phyloP scores from a whole-genome alignment of 2,888 invertebrate species.

The Labia minor region DNA sequence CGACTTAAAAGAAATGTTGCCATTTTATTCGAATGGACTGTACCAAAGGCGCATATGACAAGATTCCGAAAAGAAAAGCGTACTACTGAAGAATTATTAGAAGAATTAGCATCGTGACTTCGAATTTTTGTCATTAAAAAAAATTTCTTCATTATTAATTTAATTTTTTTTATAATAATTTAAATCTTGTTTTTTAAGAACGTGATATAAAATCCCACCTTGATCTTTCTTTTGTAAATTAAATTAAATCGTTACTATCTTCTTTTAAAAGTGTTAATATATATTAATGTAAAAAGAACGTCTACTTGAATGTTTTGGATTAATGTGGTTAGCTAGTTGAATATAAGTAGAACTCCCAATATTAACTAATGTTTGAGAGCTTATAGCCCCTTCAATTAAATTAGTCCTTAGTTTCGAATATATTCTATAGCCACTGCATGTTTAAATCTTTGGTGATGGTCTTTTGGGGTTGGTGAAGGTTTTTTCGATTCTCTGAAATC shows the following conservation, averaged over 20 bases:
- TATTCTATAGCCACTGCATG: background rate
- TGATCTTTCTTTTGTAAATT: too few species aligned
- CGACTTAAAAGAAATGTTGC: slow-evolving; percentile 63
- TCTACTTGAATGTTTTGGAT: background rate
- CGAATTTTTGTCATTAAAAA: background rate
- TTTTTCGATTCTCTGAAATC: background rate
- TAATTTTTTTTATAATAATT: background rate
- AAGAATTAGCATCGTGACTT: slow-evolving; percentile 52
- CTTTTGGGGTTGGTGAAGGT: background rate
- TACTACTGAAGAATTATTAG: slow-evolving; percentile 66
- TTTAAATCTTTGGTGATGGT: background rate
- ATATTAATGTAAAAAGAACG: too few species aligned
- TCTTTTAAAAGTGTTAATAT: too few species aligned
- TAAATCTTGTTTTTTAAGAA: too few species aligned
- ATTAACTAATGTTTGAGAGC: background rate
- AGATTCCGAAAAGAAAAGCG: slow-evolving; percentile 61
- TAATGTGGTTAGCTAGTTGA: background rate
- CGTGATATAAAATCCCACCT: too few species aligned
- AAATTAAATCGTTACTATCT: too few species aligned
- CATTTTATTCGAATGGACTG: slow-evolving; percentile 67
- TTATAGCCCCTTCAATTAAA: background rate
- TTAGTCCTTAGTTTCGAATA: background rate
- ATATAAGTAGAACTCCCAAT: background rate
- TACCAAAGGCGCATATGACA: slow-evolving; percentile 66
- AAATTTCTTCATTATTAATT: background rate